Evolutionary conservation across 2,797 vertebrate species (phyloP).

Genomic region (Enteromius fasciolatus): DNA sequence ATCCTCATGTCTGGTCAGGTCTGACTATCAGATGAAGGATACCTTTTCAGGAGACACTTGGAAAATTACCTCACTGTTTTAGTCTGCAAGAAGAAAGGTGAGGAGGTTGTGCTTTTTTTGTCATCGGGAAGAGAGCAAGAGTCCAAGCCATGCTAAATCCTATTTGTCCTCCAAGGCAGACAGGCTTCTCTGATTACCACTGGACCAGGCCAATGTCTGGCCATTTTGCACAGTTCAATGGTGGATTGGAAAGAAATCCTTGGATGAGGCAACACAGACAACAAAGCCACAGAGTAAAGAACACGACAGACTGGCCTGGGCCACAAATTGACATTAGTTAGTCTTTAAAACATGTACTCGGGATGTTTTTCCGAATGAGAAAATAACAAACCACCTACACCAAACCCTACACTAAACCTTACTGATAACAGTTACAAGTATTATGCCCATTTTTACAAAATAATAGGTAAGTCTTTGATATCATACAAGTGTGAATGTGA

Average conservation of each 20-base stretch:
- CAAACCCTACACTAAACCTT: background rate
- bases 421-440: too few relatives aligned
- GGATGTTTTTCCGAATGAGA: background rate
- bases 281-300: constrained; percentile 45
- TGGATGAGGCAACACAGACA: constrained; percentile 47
- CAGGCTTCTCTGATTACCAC: constrained; percentile 52
- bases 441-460: background rate
- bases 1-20: constrained; percentile 32
- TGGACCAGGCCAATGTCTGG: constrained; percentile 48
- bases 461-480: background rate
- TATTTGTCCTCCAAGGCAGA: constrained; percentile 60
- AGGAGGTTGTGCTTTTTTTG: constrained; percentile 48
- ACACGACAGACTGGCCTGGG: constrained; percentile 20
- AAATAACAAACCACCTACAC: background rate
- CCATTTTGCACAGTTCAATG: constrained; percentile 50
- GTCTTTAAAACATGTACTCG: constrained; percentile 3
- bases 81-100: constrained; percentile 56
- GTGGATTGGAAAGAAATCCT: constrained; percentile 14
- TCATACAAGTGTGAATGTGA: background rate
- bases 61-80: constrained; percentile 62
- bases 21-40: constrained; percentile 34
- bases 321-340: constrained; percentile 10
- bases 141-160: constrained; percentile 61
- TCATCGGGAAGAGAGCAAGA: constrained; percentile 53
- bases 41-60: constrained; percentile 42